phyloP scores from a whole-genome alignment of 2,797 vertebrate species.

The Coendou prehensilis region DNA sequence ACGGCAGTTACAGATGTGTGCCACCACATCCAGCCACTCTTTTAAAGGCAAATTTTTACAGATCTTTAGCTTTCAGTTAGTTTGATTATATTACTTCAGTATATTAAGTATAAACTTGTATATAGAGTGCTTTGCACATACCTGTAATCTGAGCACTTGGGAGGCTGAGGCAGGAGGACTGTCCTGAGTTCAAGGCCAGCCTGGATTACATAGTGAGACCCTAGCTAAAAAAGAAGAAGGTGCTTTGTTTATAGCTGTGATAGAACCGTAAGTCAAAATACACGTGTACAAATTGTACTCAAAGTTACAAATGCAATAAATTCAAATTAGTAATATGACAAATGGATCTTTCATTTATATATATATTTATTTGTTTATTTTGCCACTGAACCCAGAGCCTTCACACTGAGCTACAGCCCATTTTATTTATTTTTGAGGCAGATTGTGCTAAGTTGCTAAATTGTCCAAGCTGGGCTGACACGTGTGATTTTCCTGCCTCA shows the following conservation, averaged over 20 bases:
- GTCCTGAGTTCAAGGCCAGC: background rate
- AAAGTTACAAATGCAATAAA: background rate
- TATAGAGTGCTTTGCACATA: background rate
- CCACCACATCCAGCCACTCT: background rate
- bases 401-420: background rate
- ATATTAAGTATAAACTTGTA: background rate
- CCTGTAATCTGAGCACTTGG: background rate
- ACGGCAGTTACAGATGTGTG: background rate
- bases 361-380: background rate
- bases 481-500: background rate
- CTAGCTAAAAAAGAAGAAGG: background rate
- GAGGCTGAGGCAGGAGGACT: background rate
- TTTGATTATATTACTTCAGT: constrained; percentile 37
- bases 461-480: background rate
- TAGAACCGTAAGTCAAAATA: background rate
- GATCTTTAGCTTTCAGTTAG: background rate
- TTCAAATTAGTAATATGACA: background rate
- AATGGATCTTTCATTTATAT: background rate
- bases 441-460: background rate
- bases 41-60: constrained; percentile 21
- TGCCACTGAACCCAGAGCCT: background rate
- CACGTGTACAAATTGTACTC: background rate
- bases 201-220: background rate
- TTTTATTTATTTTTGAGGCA: background rate
- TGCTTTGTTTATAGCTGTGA: background rate